Conservation (phyloP, 2,888 invertebrate genomes). For the Cinara cedri region DNA sequence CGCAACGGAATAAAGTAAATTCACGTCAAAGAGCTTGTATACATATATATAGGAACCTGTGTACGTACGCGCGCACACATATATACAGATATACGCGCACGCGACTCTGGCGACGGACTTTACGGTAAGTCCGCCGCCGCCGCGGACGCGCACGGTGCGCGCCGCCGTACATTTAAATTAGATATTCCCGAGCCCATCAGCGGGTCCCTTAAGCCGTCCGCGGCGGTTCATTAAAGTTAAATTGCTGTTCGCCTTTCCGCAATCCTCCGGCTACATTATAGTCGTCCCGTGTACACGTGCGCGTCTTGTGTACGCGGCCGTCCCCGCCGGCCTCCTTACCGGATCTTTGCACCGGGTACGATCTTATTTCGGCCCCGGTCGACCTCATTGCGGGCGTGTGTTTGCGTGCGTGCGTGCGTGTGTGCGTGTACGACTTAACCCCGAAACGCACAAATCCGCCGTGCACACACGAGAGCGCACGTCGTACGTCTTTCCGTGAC, state of each 20-base stretch:
- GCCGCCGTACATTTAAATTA: constrained; percentile 45
- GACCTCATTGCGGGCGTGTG: not conserved
- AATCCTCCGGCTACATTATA: not conserved
- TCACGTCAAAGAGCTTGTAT: constrained; percentile 19
- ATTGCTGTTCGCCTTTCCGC: constrained; percentile 26
- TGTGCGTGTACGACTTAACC: not conserved
- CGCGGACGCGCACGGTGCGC: not conserved
- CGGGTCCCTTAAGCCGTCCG: constrained; percentile 49
- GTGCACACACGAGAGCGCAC: not conserved
- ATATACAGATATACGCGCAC: not conserved
- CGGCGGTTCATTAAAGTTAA: constrained; percentile 55
- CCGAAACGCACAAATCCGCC: constrained; percentile 5
- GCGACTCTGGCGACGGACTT: constrained; percentile 17
- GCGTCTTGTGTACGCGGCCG: not conserved
- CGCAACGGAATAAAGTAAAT: constrained; percentile 49
- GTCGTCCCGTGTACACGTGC: not conserved
- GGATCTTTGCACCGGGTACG: constrained; percentile 18
- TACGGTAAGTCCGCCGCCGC: constrained; percentile 8
- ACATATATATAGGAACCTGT: not conserved
- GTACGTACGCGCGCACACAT: too few relatives aligned
- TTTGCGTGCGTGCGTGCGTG: not conserved
- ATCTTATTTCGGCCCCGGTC: constrained; percentile 39
- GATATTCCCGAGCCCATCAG: constrained; percentile 43
- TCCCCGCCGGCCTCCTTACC: not conserved
- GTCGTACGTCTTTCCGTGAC: constrained; percentile 21